phyloP scores from a whole-genome alignment of 2,797 vertebrate genomes.

The Argentina silus region DNA sequence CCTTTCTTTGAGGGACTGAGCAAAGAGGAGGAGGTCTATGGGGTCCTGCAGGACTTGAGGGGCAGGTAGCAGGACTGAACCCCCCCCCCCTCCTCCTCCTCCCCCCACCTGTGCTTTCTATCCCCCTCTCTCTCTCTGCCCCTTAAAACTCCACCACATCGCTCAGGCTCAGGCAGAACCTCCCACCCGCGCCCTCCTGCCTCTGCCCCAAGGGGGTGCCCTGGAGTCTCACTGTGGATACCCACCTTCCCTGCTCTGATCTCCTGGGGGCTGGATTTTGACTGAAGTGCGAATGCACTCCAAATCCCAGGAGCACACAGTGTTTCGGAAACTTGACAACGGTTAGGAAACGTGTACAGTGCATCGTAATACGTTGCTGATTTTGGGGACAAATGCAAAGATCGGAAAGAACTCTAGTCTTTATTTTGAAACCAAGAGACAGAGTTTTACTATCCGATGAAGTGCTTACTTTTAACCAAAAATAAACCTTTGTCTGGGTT shows the following conservation, averaged over 20 bases:
- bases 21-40: conserved; percentile 93
- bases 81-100: not conserved
- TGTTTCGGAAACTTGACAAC: conserved; percentile 34
- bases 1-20: conserved; percentile 98
- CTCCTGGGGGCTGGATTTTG: conserved; percentile 57
- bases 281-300: conserved; percentile 60
- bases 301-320: conserved; percentile 70
- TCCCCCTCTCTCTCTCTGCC: conserved; percentile 37
- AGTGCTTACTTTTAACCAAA: conserved; percentile 81
- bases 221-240: conserved; percentile 71
- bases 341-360: not conserved
- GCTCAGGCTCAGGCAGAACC: conserved; percentile 66
- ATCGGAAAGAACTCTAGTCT: conserved; percentile 71
- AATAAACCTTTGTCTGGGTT: conserved; percentile 50
- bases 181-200: conserved; percentile 53
- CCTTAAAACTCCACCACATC: conserved; percentile 39
- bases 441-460: conserved; percentile 73
- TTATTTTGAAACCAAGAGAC: conserved; percentile 66
- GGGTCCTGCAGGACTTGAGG: conserved; percentile 89
- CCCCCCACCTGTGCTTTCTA: conserved; percentile 15
- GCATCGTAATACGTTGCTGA: not conserved
- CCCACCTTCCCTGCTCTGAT: conserved; percentile 37
- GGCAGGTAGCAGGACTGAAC: conserved; percentile 87
- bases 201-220: conserved; percentile 54
- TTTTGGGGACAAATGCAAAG: conserved; percentile 56